Conservation (phyloP, 1,140 invertebrate genomes). For the Ptiloglossa arizonensis region DNA sequence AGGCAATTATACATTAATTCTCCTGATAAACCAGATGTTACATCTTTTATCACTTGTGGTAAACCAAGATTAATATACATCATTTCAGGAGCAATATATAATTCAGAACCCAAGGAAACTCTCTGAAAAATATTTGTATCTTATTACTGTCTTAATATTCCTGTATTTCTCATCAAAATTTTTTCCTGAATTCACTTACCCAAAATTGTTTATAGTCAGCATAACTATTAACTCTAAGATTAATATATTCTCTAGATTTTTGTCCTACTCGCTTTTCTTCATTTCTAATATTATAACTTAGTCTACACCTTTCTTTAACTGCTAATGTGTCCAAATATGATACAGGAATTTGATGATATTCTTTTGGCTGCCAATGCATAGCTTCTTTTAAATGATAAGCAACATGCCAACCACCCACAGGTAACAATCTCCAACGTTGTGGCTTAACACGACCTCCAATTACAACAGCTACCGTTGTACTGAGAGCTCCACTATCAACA, state of each 20-base stretch:
- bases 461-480: constrained; percentile 82
- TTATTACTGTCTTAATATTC: not conserved
- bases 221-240: constrained; percentile 77
- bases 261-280: constrained; percentile 72
- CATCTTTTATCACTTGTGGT: constrained; percentile 80
- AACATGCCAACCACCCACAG: constrained; percentile 81
- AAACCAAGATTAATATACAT: constrained; percentile 81
- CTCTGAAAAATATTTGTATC: constrained; percentile 67
- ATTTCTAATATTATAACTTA: constrained; percentile 80
- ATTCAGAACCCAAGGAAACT: constrained; percentile 80
- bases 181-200: constrained; percentile 71
- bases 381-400: constrained; percentile 81
- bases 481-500: constrained; percentile 81
- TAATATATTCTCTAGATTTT: constrained; percentile 74
- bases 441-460: constrained; percentile 80
- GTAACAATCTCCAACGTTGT: constrained; percentile 77
- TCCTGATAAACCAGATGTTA: constrained; percentile 77
- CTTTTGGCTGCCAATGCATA: constrained; percentile 80
- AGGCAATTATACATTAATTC: constrained; percentile 79
- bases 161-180: no score
- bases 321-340: constrained; percentile 79
- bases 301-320: constrained; percentile 80
- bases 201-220: constrained; percentile 77
- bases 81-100: constrained; percentile 81
- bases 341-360: constrained; percentile 80